Percentiles rank a stretch among this genome's conserved stretches.
These are phyloP conservation scores for Synanthedon andrenaeformis DNA, from an alignment of 2,888 invertebrate genomes.

Conservation along the genomic window DNA sequence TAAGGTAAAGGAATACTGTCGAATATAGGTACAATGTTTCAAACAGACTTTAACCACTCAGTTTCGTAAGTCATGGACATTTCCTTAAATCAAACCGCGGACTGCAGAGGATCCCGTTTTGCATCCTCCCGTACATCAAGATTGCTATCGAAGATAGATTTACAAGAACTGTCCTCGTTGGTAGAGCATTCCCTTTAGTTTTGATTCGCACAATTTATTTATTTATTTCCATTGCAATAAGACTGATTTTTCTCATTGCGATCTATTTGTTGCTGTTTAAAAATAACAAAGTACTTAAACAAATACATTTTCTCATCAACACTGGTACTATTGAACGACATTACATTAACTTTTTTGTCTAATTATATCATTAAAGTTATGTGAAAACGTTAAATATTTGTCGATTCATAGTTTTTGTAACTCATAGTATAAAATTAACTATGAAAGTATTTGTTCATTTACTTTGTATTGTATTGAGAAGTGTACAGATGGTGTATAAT, in stretches of 20 bases:
- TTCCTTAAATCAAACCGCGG: slow-evolving; percentile 59
- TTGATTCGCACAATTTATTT: slow-evolving; percentile 8
- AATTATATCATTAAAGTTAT: background rate
- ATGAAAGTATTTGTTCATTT: background rate
- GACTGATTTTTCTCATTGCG: background rate
- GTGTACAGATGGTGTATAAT: too few relatives aligned
- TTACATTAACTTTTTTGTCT: background rate
- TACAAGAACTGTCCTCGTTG: slow-evolving; percentile 60
- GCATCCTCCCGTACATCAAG: slow-evolving; percentile 70
- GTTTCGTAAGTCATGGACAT: slow-evolving; percentile 28
- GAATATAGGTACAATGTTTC: slow-evolving; percentile 13
- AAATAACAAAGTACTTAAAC: background rate
- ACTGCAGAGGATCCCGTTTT: slow-evolving; percentile 50
- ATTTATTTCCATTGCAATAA: background rate
- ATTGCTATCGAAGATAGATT: slow-evolving; percentile 66
- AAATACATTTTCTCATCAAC: background rate
- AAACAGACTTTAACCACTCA: slow-evolving; percentile 20
- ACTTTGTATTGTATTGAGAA: too few relatives aligned
- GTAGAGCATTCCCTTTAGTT: slow-evolving; percentile 40
- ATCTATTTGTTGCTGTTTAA: background rate
- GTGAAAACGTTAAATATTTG: background rate
- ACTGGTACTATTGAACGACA: background rate
- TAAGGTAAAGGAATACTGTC: slow-evolving; percentile 42
- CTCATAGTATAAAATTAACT: background rate
- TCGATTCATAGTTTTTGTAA: background rate